Evolutionary conservation across 2,113 vertebrate species (phyloP).

Genomic region (Coptodon bakossiorum): DNA sequence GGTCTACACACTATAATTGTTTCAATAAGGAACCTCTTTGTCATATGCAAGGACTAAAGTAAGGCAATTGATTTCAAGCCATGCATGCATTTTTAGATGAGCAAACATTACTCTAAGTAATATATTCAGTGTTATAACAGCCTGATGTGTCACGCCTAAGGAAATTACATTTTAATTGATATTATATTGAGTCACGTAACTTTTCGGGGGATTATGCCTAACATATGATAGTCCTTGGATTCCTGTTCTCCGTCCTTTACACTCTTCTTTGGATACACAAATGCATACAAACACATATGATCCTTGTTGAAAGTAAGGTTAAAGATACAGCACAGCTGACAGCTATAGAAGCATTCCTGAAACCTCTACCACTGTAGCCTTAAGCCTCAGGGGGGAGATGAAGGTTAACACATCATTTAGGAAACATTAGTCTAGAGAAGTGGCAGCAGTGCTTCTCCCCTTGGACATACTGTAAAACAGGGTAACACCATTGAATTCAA

Average conservation of each 20-base stretch:
- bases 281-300: constrained; percentile 15
- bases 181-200: constrained; percentile 9
- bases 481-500: constrained; percentile 1
- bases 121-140: constrained; percentile 42
- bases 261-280: not conserved
- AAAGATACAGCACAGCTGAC: not conserved
- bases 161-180: constrained; percentile 36
- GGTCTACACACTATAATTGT: constrained; percentile 46
- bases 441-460: not conserved
- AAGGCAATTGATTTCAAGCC: constrained; percentile 66
- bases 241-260: constrained; percentile 5
- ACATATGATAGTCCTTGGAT: constrained; percentile 18
- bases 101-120: constrained; percentile 51
- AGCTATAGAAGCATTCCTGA: not conserved
- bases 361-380: not conserved
- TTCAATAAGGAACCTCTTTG: constrained; percentile 36
- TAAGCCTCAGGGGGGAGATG: not conserved
- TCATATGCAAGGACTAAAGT: constrained; percentile 56
- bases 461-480: not conserved
- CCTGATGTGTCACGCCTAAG: constrained; percentile 28
- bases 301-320: not conserved
- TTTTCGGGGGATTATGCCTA: not conserved
- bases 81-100: constrained; percentile 64
- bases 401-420: not conserved
- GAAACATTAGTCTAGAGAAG: not conserved